Evolutionary conservation across 2,113 vertebrate species (phyloP).

Genomic region (Thinocorus orbignyianus): DNA sequence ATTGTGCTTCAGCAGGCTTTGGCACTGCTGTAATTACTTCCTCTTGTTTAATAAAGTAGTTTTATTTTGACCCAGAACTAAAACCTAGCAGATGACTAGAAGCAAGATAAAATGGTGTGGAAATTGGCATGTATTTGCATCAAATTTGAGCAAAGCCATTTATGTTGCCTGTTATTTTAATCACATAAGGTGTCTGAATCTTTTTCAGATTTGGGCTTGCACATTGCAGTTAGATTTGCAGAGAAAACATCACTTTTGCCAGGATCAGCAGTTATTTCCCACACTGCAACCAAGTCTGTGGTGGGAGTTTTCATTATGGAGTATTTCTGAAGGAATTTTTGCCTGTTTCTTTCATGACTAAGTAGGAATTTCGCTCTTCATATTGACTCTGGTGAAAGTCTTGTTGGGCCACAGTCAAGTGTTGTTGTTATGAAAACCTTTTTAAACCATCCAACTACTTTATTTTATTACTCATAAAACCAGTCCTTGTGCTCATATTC

Average conservation of each 20-base stretch:
- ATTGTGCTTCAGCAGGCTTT: not conserved
- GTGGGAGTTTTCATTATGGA: not conserved
- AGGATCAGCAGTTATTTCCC: fast-evolving
- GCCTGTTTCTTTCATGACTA: not conserved
- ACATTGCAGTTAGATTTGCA: not conserved
- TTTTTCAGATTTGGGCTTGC: not conserved
- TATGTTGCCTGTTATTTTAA: not conserved
- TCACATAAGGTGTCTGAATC: fast-evolving
- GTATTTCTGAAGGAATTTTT: not conserved
- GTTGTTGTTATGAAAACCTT: not conserved
- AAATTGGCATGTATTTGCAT: not conserved
- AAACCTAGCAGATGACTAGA: not conserved
- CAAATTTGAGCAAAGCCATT: not conserved
- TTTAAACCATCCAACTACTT: not conserved
- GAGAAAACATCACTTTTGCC: not conserved
- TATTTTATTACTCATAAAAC: not conserved
- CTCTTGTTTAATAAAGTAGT: not conserved
- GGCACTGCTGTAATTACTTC: not conserved
- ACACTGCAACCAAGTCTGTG: not conserved
- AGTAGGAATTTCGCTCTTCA: fast-evolving
- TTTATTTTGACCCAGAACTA: not conserved
- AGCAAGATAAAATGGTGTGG: not conserved
- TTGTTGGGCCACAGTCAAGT: not conserved
- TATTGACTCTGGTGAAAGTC: not conserved
- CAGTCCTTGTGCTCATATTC: not conserved